These are phyloP conservation scores for Cyprinodon variegatus DNA, from an alignment of 2,113 vertebrate species.

Conservation along the genomic window DNA sequence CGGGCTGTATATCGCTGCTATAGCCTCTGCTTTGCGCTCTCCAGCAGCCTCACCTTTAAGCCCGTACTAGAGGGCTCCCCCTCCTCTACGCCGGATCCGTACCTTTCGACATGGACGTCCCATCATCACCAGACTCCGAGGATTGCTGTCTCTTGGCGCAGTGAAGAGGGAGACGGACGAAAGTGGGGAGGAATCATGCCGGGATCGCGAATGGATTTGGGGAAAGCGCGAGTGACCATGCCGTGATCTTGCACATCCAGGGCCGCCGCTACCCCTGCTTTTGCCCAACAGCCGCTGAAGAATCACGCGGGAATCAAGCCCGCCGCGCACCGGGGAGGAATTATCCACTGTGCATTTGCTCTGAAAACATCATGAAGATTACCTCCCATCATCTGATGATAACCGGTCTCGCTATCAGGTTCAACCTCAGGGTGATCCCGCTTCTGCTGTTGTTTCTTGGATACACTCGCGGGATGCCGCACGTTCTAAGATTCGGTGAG, in stretches of 20 bases:
- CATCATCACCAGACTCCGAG: conserved; percentile 90
- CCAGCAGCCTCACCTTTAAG: conserved; percentile 67
- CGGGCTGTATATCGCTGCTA: conserved; percentile 79
- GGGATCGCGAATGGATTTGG: conserved; percentile 92
- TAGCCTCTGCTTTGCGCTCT: conserved; percentile 75
- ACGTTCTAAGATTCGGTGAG: conserved; percentile 99
- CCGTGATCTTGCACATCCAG: conserved; percentile 90
- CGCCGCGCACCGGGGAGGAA: conserved; percentile 80
- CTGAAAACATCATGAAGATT: conserved; percentile 96
- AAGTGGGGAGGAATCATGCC: conserved; percentile 86
- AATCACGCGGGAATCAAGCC: conserved; percentile 84
- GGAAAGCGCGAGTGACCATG: conserved; percentile 92
- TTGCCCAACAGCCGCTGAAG: conserved; percentile 81
- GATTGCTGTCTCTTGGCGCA: conserved; percentile 91
- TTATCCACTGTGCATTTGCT: conserved; percentile 82
- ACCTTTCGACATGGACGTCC: conserved; percentile 92
- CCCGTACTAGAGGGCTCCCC: conserved; percentile 55
- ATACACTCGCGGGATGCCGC: conserved; percentile 95
- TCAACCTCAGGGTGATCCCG: conserved; percentile 88
- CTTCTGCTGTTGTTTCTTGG: conserved; percentile 92
- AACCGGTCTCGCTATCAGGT: conserved; percentile 91
- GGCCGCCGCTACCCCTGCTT: conserved; percentile 82
- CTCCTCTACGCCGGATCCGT: conserved; percentile 78
- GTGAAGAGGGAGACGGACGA: conserved; percentile 78
- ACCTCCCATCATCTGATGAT: conserved; percentile 85